Percentiles rank a stretch among this genome's conserved stretches.
Conservation (phyloP, 2,113 vertebrate species). For the Pterocles burchelli region DNA sequence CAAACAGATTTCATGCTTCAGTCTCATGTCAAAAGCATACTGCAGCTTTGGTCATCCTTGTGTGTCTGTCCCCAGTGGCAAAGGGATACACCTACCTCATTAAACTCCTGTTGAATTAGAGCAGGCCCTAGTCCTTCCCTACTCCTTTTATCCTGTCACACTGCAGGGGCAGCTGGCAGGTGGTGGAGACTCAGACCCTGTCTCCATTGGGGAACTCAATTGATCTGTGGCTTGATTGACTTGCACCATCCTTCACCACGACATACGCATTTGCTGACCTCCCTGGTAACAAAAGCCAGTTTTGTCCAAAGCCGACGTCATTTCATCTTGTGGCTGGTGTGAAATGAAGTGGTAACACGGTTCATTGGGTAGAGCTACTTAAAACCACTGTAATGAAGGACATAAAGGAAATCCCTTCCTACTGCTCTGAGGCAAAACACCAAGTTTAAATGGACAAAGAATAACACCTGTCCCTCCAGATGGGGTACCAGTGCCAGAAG, state of each 20-base stretch:
- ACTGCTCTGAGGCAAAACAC: not conserved
- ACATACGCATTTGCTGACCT: not conserved
- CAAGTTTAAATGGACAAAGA: not conserved
- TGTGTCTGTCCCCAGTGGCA: not conserved
- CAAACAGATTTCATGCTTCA: not conserved
- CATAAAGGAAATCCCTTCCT: not conserved
- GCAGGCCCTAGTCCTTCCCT: not conserved
- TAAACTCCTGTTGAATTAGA: not conserved
- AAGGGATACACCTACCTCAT: not conserved
- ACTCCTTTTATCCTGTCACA: not conserved
- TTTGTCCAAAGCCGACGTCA: not conserved
- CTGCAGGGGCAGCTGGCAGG: not conserved
- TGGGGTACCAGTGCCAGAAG: fast-evolving
- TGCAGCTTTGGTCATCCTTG: not conserved
- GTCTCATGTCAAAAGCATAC: not conserved
- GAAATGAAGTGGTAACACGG: not conserved
- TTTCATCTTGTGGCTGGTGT: fast-evolving
- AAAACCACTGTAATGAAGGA: not conserved
- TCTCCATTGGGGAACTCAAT: not conserved
- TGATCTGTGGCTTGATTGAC: not conserved
- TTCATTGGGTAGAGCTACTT: not conserved
- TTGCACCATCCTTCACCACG: not conserved
- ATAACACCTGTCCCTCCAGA: not conserved
- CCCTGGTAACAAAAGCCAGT: not conserved
- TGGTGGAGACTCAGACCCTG: not conserved